Evolutionary conservation across 2,113 vertebrate genomes (phyloP).

Genomic region (Xiphophorus hellerii): DNA sequence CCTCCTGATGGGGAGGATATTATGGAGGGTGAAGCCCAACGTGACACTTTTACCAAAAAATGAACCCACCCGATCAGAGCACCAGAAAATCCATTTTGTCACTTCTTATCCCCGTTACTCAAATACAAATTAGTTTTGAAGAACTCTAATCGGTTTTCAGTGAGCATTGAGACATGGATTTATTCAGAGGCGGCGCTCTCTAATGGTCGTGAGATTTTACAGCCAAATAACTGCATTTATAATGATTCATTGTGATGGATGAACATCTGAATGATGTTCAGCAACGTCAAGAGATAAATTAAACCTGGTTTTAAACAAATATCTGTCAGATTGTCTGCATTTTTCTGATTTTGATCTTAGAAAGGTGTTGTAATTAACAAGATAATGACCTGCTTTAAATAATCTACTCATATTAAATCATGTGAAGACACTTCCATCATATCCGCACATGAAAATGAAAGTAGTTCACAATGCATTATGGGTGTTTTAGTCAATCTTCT

Average conservation of each 20-base stretch:
- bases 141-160: neutral
- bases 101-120: neutral
- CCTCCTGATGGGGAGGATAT: no score
- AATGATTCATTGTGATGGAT: neutral
- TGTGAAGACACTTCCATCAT: neutral
- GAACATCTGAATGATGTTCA: neutral
- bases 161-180: neutral
- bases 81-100: neutral
- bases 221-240: neutral
- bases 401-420: neutral
- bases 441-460: neutral
- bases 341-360: no score
- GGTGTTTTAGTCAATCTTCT: no score
- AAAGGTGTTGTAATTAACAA: no score
- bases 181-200: conserved; percentile 41
- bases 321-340: no score
- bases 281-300: no score
- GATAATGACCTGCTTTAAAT: no score
- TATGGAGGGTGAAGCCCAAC: no score
- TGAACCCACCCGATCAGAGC: neutral
- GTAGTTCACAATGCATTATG: no score
- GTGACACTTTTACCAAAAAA: no score
- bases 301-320: no score
- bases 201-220: conserved; percentile 32
- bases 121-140: neutral